Conservation (phyloP, 2,113 vertebrate genomes). For the Osmerus mordax region DNA sequence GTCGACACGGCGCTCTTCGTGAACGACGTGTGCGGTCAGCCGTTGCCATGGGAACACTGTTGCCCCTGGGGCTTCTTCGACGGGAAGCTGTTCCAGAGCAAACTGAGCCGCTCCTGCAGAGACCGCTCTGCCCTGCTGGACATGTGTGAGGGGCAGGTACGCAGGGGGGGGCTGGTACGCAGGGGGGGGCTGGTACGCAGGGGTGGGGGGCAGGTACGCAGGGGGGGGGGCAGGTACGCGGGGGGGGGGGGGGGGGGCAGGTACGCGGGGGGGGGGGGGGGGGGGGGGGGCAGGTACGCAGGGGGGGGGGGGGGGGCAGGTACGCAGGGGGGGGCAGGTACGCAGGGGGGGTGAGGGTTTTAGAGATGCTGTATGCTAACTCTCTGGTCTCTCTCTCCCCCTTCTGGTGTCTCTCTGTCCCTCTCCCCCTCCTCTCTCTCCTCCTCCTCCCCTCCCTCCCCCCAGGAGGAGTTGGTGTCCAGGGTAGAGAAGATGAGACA, state of each 20-base stretch:
- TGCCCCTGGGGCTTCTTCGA: conserved; percentile 94
- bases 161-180: background rate
- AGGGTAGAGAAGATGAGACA: conserved; percentile 92
- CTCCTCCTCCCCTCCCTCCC: conserved; percentile 4
- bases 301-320: background rate
- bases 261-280: background rate
- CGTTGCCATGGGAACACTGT: conserved; percentile 91
- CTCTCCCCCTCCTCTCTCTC: no score
- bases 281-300: no score
- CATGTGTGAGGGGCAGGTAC: conserved; percentile 86
- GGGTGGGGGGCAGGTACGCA: conserved; percentile 48
- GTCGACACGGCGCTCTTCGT: conserved; percentile 89
- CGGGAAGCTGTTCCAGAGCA: conserved; percentile 93
- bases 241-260: background rate
- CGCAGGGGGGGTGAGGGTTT: background rate
- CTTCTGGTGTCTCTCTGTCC: background rate
- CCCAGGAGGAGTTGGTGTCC: conserved; percentile 79
- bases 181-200: no score
- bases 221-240: conserved; percentile 80
- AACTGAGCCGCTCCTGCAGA: conserved; percentile 79
- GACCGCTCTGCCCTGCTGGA: conserved; percentile 83
- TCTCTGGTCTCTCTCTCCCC: background rate
- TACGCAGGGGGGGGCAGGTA: no score
- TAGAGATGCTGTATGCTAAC: background rate
- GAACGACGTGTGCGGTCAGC: conserved; percentile 89